Evolutionary conservation across 2,888 invertebrate genomes (phyloP).

Genomic region (Agrotis ipsilon): DNA sequence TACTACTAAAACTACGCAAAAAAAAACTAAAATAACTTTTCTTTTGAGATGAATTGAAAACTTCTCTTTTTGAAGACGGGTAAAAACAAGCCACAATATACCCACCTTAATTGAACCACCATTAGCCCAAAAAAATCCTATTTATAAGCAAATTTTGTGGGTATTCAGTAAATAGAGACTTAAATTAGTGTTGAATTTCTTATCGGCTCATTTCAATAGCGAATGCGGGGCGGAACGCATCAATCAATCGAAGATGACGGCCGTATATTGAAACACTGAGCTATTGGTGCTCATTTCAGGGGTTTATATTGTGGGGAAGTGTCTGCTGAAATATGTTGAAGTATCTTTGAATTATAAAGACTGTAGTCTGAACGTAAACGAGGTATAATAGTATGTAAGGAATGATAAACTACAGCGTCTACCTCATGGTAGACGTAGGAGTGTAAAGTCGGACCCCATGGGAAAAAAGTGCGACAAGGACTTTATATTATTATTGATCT

Average conservation of each 20-base stretch:
- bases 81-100: constrained; percentile 5
- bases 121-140: constrained; percentile 56
- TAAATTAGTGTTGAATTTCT: constrained; percentile 75
- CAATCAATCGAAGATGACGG: constrained; percentile 77
- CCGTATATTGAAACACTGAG: constrained; percentile 73
- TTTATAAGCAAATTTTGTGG: constrained; percentile 67
- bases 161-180: constrained; percentile 68
- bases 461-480: too few relatives aligned
- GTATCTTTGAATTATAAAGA: constrained; percentile 5
- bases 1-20: too few relatives aligned
- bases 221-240: constrained; percentile 65
- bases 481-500: too few relatives aligned
- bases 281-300: constrained; percentile 51
- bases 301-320: constrained; percentile 15
- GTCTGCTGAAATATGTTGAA: constrained; percentile 18
- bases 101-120: constrained; percentile 38
- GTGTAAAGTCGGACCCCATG: too few relatives aligned
- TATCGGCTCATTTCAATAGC: constrained; percentile 70
- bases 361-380: background rate
- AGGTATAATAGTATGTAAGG: too few relatives aligned
- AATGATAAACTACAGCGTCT: too few relatives aligned
- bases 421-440: too few relatives aligned
- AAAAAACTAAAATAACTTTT: too few relatives aligned
- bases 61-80: too few relatives aligned
- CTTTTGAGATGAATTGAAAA: too few relatives aligned